These are phyloP conservation scores for Nephila pilipes DNA, from an alignment of 1,140 invertebrate genomes.

Conservation along the genomic window DNA sequence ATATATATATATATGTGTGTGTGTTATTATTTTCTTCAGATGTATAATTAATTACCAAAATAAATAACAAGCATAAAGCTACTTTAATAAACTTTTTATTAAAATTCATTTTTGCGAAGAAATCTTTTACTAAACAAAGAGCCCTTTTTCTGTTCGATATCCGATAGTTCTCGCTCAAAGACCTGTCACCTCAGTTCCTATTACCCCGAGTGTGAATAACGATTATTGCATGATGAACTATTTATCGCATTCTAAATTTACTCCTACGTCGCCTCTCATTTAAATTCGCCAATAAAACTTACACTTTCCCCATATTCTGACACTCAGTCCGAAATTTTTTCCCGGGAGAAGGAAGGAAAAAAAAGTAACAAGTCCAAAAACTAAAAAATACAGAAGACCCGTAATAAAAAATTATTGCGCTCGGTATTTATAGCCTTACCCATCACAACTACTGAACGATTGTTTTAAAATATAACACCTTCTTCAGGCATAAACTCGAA, in stretches of 20 bases:
- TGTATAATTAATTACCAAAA: too few relatives aligned
- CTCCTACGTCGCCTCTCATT: conserved; percentile 55
- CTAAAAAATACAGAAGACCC: conserved; percentile 2
- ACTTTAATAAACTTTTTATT: too few relatives aligned
- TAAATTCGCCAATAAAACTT: conserved; percentile 72
- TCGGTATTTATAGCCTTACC: conserved; percentile 56
- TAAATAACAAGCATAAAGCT: too few relatives aligned
- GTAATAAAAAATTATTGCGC: conserved; percentile 75
- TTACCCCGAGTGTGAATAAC: conserved; percentile 62
- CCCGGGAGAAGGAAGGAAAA: background rate
- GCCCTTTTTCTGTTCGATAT: background rate
- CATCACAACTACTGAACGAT: conserved; percentile 72
- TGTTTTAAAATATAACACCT: conserved; percentile 77
- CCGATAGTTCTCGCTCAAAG: conserved; percentile 5
- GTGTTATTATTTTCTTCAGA: too few relatives aligned
- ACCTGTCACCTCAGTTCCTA: conserved; percentile 38
- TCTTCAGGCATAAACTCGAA: conserved; percentile 16
- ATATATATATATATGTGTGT: too few relatives aligned
- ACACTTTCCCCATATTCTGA: conserved; percentile 12
- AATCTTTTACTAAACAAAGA: too few relatives aligned
- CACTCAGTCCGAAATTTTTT: conserved; percentile 5
- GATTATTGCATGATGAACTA: conserved; percentile 75
- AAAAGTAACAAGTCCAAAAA: background rate
- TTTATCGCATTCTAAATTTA: conserved; percentile 75
- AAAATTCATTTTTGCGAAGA: too few relatives aligned